Evolutionary conservation across 2,113 vertebrate species (phyloP), one percentile per base, ranked within the genome.

Genomic region (Elephas maximus): DNA sequence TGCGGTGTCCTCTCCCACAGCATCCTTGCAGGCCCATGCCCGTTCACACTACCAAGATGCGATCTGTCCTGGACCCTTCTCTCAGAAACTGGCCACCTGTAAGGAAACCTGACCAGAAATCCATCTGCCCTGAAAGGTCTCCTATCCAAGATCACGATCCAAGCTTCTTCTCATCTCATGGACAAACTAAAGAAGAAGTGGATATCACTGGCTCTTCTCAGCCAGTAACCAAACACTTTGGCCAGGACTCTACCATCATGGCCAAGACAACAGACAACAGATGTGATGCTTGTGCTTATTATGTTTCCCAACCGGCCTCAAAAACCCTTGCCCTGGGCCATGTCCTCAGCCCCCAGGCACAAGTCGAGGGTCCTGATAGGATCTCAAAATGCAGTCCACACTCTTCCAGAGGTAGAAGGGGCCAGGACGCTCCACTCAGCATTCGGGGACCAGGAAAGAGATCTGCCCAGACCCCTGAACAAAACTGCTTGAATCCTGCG

Each of bases 1-100:
- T 48, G 26, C 26, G 8, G 2, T 28, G 63, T 82, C 11, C 24
- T 60, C 37, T n/a, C 11, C 30, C 76, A 44, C 48, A 73, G 57
- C 21, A 18, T 53, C 45, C 45, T 0, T 44, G 12, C 26, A 67
- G n/a, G 37, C 45, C 33, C 11, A 7, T 28, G 7, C 2, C 48
- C 4, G 1, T 67, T 18, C 18, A 24, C 51, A 33, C 28, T 8
- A 51, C 0, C 6, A 53, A 18, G 14, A 67, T 8, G 33, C 63
- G 9, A 48, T 4, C 1, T 44, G 9, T 14, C 17, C 1, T 23
- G 2, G 20, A 30, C 3, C 10, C 11, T 14, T 8, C 60, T 21
- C 21, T 26, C 14, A 65, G 4, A 21, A 30, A 6, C 24, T 48
- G 10, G 4, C 10, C 33, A 33, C 12, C 60, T 26, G 4, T 41